phyloP scores from a whole-genome alignment of 1,140 invertebrate species.

The Spodoptera frugiperda region DNA sequence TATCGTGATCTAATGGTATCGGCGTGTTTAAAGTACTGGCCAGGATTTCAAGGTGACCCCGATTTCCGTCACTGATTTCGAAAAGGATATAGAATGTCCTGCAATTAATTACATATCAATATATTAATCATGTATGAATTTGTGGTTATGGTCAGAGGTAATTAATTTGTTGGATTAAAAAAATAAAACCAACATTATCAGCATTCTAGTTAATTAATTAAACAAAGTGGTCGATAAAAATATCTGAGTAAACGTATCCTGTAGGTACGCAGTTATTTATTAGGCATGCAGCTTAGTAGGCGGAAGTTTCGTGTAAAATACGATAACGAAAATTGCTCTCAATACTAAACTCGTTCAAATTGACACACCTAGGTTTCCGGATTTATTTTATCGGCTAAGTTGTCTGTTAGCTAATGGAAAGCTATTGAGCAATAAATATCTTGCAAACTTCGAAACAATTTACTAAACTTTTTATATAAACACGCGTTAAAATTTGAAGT shows the following conservation, averaged over 20 bases:
- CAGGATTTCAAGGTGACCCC: constrained; percentile 8
- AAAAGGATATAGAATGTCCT: background rate
- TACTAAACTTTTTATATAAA: no score
- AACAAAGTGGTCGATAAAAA: constrained; percentile 14
- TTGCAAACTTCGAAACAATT: background rate
- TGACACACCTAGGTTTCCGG: constrained; percentile 33
- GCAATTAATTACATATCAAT: background rate
- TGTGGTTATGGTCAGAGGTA: no score
- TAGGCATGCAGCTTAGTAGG: background rate
- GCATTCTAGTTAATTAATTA: constrained; percentile 14
- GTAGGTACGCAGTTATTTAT: background rate
- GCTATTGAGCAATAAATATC: background rate
- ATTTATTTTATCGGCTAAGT: constrained; percentile 27
- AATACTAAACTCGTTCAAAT: constrained; percentile 14
- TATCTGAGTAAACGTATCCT: constrained; percentile 24
- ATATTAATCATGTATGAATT: no score
- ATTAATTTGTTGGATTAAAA: no score
- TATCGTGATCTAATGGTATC: background rate
- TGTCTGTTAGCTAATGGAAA: constrained; percentile 13
- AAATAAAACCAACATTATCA: background rate
- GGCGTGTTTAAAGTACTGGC: background rate
- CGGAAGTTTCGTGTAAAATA: constrained; percentile 17
- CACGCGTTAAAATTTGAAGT: no score
- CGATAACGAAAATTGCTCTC: constrained; percentile 30
- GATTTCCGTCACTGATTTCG: constrained; percentile 2